Evolutionary conservation across 2,113 vertebrate genomes (phyloP).

Genomic region (Cepphus grylle): DNA sequence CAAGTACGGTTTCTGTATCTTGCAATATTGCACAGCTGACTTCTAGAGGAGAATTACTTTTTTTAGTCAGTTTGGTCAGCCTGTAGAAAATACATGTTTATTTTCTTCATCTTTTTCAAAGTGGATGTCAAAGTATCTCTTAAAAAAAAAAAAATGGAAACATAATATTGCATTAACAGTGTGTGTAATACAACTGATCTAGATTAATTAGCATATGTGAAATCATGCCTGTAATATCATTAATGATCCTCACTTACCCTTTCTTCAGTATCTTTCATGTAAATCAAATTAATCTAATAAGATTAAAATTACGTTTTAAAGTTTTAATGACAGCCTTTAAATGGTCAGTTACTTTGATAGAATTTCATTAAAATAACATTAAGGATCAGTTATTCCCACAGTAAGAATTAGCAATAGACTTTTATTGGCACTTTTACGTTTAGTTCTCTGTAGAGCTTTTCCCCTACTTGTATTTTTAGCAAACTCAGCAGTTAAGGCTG

Average conservation of each 20-base stretch:
- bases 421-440: neutral
- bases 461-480: neutral
- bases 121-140: neutral
- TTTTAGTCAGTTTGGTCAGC: neutral
- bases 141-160: neutral
- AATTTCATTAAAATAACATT: neutral
- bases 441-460: neutral
- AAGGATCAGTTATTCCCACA: neutral
- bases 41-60: neutral
- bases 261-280: neutral
- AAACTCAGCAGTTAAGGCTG: neutral
- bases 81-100: neutral
- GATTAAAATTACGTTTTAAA: neutral
- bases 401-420: neutral
- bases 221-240: neutral
- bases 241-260: neutral
- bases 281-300: neutral
- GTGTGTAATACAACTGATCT: neutral
- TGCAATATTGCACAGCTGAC: neutral
- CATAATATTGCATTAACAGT: neutral
- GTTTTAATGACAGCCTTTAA: neutral
- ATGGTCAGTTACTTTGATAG: neutral
- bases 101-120: neutral
- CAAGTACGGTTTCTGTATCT: neutral
- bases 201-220: neutral